phyloP scores from a whole-genome alignment of 2,888 invertebrate species.

The Abscondita cerata region DNA sequence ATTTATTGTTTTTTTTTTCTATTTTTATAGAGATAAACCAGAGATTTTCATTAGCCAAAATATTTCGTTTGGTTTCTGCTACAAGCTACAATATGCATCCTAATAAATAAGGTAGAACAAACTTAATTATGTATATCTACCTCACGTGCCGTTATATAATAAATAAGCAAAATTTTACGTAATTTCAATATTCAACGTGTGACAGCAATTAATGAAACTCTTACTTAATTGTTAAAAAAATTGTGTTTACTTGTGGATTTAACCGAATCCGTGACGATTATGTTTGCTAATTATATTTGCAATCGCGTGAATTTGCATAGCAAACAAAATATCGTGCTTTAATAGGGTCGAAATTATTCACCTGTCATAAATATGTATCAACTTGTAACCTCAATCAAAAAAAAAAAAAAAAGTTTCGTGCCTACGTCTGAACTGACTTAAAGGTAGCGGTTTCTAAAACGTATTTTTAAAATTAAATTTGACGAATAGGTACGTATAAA shows the following conservation, averaged over 20 bases:
- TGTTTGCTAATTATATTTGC: slow-evolving; percentile 16
- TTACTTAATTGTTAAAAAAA: no score
- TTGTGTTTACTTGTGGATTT: background rate
- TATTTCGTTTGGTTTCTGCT: no score
- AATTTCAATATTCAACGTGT: no score
- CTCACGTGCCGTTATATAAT: no score
- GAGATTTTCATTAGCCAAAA: no score
- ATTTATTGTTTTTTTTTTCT: no score
- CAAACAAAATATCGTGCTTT: slow-evolving; percentile 17
- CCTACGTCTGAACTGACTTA: background rate
- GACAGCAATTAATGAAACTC: no score
- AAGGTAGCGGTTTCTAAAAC: background rate
- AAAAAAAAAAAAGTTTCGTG: background rate
- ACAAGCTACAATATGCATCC: no score
- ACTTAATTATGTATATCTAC: no score
- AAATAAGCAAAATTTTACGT: no score
- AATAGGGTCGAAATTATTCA: slow-evolving; percentile 16
- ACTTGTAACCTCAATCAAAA: background rate
- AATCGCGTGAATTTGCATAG: slow-evolving; percentile 14
- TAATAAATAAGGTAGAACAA: no score
- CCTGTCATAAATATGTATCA: slow-evolving; percentile 12
- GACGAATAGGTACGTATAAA: background rate
- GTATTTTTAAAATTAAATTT: background rate
- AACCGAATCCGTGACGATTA: slow-evolving; percentile 9
- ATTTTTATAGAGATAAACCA: no score